Conservation (phyloP, 2,888 invertebrate genomes). For the Drosophila mettleri region DNA sequence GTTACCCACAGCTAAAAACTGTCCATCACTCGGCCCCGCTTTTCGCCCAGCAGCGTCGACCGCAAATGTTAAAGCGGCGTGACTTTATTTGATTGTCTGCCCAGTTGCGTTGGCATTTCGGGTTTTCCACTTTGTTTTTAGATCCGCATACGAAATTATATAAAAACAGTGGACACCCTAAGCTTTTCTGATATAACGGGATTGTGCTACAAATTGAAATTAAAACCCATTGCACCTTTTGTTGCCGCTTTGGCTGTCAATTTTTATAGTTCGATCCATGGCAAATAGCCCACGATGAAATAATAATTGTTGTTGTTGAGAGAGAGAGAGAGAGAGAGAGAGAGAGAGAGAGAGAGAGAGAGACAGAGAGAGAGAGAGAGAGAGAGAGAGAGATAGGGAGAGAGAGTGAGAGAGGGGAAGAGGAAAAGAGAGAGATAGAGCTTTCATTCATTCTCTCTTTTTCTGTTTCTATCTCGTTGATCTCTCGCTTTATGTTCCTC, state of each 20-base stretch:
- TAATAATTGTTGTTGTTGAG: conserved; percentile 4
- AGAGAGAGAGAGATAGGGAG: too few species aligned
- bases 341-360: too few species aligned
- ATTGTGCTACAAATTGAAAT: conserved; percentile 68
- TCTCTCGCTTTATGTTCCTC: too few species aligned
- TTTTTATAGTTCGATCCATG: conserved; percentile 34
- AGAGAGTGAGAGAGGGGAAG: too few species aligned
- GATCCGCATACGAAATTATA: conserved; percentile 61
- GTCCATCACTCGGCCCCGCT: conserved; percentile 39
- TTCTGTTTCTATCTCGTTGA: too few species aligned
- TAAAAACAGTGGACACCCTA: conserved; percentile 64
- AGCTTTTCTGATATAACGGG: conserved; percentile 53
- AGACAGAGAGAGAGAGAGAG: too few species aligned
- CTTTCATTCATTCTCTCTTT: too few species aligned
- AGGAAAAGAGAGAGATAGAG: too few species aligned
- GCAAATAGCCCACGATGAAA: neutral
- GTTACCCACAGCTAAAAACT: conserved; percentile 40
- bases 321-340: too few species aligned
- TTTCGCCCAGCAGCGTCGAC: conserved; percentile 41
- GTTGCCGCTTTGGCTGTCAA: conserved; percentile 4
- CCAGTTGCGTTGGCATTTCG: conserved; percentile 38
- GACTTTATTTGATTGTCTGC: conserved; percentile 76
- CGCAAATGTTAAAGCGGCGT: conserved; percentile 78
- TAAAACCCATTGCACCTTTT: conserved; percentile 37
- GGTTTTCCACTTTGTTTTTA: conserved; percentile 42